Conservation (phyloP, 2,888 invertebrate genomes). For the Coremacera marginata region DNA sequence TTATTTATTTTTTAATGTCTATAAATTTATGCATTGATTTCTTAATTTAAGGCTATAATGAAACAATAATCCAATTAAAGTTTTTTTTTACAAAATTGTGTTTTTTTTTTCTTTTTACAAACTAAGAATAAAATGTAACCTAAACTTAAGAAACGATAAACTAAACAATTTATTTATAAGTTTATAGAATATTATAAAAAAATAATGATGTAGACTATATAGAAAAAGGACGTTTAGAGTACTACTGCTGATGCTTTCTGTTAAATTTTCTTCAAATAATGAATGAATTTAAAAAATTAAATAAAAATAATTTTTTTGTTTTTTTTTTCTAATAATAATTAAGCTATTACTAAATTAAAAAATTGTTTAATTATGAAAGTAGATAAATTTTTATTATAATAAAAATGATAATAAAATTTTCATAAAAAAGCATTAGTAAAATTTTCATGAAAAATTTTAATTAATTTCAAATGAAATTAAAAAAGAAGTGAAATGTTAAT, state of each 20-base stretch:
- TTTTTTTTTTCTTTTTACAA: slow-evolving; percentile 8
- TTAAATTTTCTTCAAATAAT: neutral
- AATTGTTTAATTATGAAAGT: neutral
- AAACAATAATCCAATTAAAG: slow-evolving; percentile 12
- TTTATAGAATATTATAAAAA: neutral
- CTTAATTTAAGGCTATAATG: neutral
- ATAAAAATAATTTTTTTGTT: neutral
- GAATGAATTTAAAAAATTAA: neutral
- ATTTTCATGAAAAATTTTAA: no score
- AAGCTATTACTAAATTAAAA: neutral
- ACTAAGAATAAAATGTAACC: slow-evolving; percentile 6
- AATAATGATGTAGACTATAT: slow-evolving; percentile 11
- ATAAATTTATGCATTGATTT: neutral
- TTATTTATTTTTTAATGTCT: neutral
- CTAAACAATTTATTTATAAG: neutral
- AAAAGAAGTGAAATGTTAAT: neutral
- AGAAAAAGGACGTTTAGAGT: neutral
- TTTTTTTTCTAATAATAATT: neutral
- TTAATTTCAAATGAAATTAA: neutral
- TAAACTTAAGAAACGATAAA: slow-evolving; percentile 11
- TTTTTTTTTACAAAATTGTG: slow-evolving; percentile 9
- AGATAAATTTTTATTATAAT: no score
- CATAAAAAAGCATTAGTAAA: no score
- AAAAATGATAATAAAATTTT: no score
- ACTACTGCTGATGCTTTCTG: neutral